A percentile compares a stretch with the other conserved stretches of the same genome.
Conservation (phyloP, 2,113 vertebrate genomes). For the Apteryx mantelli region DNA sequence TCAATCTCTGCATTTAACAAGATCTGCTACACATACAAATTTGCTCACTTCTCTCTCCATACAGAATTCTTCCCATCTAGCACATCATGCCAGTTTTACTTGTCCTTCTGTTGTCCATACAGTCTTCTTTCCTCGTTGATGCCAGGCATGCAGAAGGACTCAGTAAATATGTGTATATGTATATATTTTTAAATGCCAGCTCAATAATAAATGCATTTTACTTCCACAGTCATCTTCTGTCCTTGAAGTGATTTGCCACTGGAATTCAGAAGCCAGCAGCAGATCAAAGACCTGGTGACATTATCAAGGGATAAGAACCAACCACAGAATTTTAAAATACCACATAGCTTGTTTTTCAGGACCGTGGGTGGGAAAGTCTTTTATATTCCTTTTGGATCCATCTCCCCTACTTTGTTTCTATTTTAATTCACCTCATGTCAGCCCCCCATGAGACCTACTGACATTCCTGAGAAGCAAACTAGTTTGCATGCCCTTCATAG, state of each 20-base stretch:
- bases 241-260: neutral
- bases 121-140: neutral
- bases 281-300: constrained; percentile 23
- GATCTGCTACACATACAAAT: neutral
- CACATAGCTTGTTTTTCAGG: neutral
- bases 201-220: neutral
- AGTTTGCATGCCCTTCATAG: neutral
- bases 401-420: constrained; percentile 7
- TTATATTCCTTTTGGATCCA: neutral
- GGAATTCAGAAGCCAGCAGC: constrained; percentile 25
- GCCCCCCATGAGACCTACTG: neutral
- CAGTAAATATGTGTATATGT: neutral
- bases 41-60: neutral
- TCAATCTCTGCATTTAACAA: neutral
- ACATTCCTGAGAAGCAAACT: neutral
- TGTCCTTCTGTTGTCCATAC: neutral
- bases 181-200: neutral
- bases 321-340: constrained; percentile 8
- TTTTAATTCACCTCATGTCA: constrained; percentile 26
- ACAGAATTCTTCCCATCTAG: neutral
- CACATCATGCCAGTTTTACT: neutral
- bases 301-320: constrained; percentile 24
- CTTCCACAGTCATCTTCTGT: constrained; percentile 6
- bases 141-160: neutral
- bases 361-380: neutral